These are phyloP conservation scores for Pristionchus fissidentatus DNA, from an alignment of 2,888 invertebrate species.

Conservation along the genomic window DNA sequence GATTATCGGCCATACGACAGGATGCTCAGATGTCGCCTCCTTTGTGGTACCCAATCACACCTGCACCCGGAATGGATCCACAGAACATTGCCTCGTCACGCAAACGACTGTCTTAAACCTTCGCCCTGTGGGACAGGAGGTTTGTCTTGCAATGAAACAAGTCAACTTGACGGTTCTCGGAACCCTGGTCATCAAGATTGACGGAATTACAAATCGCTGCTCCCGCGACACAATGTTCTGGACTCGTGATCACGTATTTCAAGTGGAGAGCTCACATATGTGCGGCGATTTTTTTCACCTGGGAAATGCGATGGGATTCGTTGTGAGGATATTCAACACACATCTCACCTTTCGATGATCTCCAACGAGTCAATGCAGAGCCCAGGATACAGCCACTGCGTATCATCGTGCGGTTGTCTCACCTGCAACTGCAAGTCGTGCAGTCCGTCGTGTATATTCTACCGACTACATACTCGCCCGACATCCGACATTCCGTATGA, in stretches of 20 bases:
- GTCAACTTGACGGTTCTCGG: neutral
- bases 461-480: neutral
- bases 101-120: neutral
- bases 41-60: no score
- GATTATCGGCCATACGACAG: neutral
- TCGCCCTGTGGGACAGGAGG: conserved; percentile 7
- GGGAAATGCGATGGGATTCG: no score
- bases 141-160: no score
- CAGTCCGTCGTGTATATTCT: neutral
- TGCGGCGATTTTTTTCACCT: neutral
- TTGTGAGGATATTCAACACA: neutral
- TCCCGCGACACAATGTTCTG: neutral
- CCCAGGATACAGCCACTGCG: neutral
- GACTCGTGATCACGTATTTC: neutral
- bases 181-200: neutral
- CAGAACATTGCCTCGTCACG: neutral
- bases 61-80: neutral
- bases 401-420: neutral
- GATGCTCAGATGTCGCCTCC: no score
- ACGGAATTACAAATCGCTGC: neutral
- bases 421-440: conserved; percentile 2
- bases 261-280: neutral
- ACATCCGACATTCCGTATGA: neutral
- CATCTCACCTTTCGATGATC: no score
- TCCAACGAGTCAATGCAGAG: neutral